Base-by-base conservation (phyloP, 2,113 vertebrate genomes). In the Rhea americana region DNA sequence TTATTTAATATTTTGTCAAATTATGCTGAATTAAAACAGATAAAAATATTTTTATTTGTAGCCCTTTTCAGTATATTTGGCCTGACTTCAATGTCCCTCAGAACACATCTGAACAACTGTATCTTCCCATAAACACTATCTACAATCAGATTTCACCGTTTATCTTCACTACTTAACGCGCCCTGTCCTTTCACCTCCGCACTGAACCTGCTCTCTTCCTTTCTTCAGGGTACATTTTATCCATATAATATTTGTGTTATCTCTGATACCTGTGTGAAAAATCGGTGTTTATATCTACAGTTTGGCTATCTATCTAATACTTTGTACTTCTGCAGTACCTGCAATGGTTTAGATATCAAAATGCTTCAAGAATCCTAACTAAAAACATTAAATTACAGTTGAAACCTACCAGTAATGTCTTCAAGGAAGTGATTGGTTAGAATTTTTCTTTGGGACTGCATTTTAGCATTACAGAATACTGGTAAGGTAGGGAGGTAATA, bases 141-240 rank as follows among this genome's bases (percentile, higher is more conserved):
- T 2, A 9, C 9, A 45, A 5, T 50, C 3, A 14, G 15, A 37
- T 58, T 82, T 76, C 5, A 30, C 14, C 58, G 4, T 58, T 63
- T 15, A 17, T 35, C 2, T 50, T 90, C 24, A 41, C 3, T 5
- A 17, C 55, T 62, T 67, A 72, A 48, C n/a, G 6, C 18, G 50
- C 1, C 1, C 62, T 43, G 0, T 18, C 15, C 55, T 58, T 67
- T 74, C 78, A 4, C 55, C 9, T 75, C 78, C 28, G 41, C 1
- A 6, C 1, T 53, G 13, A 37, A 41, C 1, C 1, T 25, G 1
- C 28, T 39, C 1, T 72, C 87, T 55, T 51, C 5, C 3, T 50
- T 89, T 71, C 25, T 85, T 70, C 37, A 67, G 15, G 18, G 2
- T 26, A 67, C 24, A 32, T 11, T 68, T 50, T 47, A 58, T 48